Conservation (phyloP, 2,888 invertebrate genomes). For the Sinelater perroti region DNA sequence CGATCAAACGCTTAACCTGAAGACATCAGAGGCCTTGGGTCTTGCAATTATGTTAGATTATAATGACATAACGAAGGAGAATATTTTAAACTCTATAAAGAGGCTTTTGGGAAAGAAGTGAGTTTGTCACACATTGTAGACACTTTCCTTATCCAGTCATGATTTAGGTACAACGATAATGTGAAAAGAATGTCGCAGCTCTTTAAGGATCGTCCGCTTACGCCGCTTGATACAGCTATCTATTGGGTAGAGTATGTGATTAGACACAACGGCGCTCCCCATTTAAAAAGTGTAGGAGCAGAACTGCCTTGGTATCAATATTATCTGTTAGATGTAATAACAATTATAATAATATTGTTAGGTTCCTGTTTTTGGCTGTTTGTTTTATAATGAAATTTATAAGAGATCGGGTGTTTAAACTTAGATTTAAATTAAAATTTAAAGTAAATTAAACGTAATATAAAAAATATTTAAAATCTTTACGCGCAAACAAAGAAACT, state of each 20-base stretch:
- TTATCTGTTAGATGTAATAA: constrained; percentile 18
- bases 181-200: constrained; percentile 62
- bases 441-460: too few relatives aligned
- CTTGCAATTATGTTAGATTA: constrained; percentile 59
- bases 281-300: constrained; percentile 63
- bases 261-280: constrained; percentile 66
- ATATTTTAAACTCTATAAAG: constrained; percentile 39
- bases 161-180: constrained; percentile 66
- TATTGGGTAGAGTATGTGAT: constrained; percentile 74
- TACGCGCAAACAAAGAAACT: too few relatives aligned
- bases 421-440: too few relatives aligned
- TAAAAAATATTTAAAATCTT: too few relatives aligned
- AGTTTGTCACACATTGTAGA: not conserved
- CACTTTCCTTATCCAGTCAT: too few relatives aligned
- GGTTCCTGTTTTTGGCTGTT: too few relatives aligned
- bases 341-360: not conserved
- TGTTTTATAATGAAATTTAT: too few relatives aligned
- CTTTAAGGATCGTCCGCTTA: constrained; percentile 67
- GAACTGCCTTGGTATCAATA: constrained; percentile 62
- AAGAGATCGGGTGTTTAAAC: too few relatives aligned
- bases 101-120: constrained; percentile 1
- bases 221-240: constrained; percentile 68
- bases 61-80: constrained; percentile 47
- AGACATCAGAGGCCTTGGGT: constrained; percentile 63
- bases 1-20: constrained; percentile 63